Percentiles rank a stretch among this genome's conserved stretches.
These are phyloP conservation scores for Agrypnia vestita DNA, from an alignment of 1,140 invertebrate species.

Conservation along the genomic window DNA sequence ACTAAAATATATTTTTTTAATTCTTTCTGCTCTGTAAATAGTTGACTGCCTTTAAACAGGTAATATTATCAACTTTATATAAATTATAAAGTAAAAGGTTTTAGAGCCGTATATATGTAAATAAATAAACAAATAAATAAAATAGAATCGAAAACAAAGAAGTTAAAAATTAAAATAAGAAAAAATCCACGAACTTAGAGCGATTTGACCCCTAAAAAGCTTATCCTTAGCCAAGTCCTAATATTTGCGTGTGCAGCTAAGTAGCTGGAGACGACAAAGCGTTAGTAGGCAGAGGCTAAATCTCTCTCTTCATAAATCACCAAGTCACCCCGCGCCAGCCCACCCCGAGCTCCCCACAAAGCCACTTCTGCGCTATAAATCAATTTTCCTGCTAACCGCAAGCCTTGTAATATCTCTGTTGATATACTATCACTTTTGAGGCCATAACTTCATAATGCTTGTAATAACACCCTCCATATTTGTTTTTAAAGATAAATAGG, in stretches of 20 bases:
- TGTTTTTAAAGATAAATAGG: slow-evolving; percentile 60
- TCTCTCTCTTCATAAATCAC: slow-evolving; percentile 61
- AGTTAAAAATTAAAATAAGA: too few relatives aligned
- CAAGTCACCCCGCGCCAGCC: slow-evolving; percentile 46
- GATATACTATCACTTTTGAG: slow-evolving; percentile 61
- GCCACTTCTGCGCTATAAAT: slow-evolving; percentile 55
- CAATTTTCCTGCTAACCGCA: slow-evolving; percentile 55
- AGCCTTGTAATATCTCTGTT: slow-evolving; percentile 54
- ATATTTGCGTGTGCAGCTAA: slow-evolving; percentile 41
- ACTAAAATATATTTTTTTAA: too few relatives aligned
- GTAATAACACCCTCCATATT: slow-evolving; percentile 55
- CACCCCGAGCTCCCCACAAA: slow-evolving; percentile 5
- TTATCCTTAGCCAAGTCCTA: background rate
- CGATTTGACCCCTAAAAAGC: background rate
- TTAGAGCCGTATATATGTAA: too few relatives aligned
- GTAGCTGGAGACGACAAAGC: slow-evolving; percentile 39
- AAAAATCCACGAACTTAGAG: too few relatives aligned
- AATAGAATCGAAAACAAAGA: too few relatives aligned
- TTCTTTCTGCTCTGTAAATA: too few relatives aligned
- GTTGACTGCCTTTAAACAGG: too few relatives aligned
- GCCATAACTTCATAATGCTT: slow-evolving; percentile 59
- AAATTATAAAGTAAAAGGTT: too few relatives aligned
- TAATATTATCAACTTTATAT: too few relatives aligned
- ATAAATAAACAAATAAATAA: too few relatives aligned
- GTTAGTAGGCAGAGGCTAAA: slow-evolving; percentile 33